phyloP scores from a whole-genome alignment of 2,113 vertebrate genomes.

The Columbina picui region DNA sequence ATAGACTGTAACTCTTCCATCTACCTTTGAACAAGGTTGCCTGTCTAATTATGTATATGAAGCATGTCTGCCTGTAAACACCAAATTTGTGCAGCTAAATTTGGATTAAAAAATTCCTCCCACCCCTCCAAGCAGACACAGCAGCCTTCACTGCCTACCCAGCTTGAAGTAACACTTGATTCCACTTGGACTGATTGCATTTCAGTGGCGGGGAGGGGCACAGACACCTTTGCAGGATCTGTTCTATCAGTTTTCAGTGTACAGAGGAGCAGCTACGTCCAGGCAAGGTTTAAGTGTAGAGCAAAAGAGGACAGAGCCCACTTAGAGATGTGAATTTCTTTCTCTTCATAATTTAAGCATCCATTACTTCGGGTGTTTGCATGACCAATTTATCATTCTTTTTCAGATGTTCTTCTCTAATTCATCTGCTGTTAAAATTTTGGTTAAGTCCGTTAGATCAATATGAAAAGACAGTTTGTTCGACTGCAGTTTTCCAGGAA shows the following conservation, averaged over 20 bases:
- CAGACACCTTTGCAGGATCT: not conserved
- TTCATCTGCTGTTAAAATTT: not conserved
- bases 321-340: not conserved
- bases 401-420: not conserved
- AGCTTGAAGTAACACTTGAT: not conserved
- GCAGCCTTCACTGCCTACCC: not conserved
- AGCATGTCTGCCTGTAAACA: constrained; percentile 10
- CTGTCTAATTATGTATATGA: constrained; percentile 1
- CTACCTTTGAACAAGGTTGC: constrained; percentile 44
- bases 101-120: constrained; percentile 34
- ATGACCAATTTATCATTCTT: not conserved
- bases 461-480: not conserved
- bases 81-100: not conserved
- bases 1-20: not conserved
- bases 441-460: not conserved
- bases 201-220: not conserved
- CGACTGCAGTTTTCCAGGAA: not conserved
- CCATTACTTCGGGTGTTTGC: not conserved
- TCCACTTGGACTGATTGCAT: not conserved
- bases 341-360: not conserved
- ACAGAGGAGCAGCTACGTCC: not conserved
- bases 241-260: not conserved
- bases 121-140: constrained; percentile 13
- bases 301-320: not conserved
- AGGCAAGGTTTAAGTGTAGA: not conserved